Conservation (phyloP, 2,797 vertebrate genomes). For the Tokudaia muenninki region DNA sequence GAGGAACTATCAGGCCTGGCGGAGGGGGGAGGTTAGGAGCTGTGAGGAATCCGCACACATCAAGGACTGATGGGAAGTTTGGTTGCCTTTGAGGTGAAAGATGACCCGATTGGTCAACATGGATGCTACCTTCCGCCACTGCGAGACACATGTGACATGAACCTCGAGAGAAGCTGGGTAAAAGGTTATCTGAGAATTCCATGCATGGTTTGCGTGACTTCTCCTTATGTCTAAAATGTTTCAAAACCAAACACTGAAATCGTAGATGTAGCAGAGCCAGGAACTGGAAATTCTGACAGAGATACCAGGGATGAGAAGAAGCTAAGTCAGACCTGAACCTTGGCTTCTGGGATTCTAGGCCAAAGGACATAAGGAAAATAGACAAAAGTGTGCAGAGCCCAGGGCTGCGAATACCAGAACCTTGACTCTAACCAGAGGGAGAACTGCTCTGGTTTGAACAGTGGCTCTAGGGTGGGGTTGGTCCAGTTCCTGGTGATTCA, state of each 20-base stretch:
- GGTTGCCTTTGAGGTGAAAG: background rate
- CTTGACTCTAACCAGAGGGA: background rate
- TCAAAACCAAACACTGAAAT: conserved; percentile 45
- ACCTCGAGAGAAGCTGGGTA: background rate
- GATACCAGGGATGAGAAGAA: background rate
- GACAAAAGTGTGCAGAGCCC: background rate
- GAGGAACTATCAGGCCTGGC: background rate
- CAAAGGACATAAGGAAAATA: background rate
- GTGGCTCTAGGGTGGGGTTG: background rate
- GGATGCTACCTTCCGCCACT: background rate
- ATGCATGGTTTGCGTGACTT: background rate
- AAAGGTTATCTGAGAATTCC: background rate
- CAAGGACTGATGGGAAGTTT: background rate
- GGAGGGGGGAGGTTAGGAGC: background rate
- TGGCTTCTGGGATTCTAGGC: background rate
- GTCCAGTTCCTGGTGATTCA: conserved; percentile 52
- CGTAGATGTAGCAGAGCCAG: background rate
- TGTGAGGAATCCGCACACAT: background rate
- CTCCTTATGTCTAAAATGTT: conserved; percentile 20
- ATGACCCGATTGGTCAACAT: background rate
- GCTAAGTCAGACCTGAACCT: background rate
- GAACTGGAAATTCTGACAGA: background rate
- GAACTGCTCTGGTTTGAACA: background rate
- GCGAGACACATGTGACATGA: background rate
- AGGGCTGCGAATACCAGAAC: conserved; percentile 31